A percentile compares a stretch with the other conserved stretches of the same genome.
Conservation (phyloP, 2,888 invertebrate species). For the Thereva nobilitata region DNA sequence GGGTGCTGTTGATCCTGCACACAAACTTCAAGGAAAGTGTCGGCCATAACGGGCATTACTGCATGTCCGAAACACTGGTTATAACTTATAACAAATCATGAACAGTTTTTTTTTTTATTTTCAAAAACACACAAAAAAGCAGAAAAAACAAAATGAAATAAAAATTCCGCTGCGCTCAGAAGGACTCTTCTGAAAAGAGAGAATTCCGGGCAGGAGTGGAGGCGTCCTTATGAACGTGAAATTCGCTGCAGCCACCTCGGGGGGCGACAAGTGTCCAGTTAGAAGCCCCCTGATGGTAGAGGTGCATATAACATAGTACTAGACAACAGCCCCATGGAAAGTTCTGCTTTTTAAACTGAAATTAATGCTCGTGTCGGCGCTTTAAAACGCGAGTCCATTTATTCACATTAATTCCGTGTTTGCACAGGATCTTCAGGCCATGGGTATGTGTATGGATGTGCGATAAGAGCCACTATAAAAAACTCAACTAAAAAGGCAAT, state of each 20-base stretch:
- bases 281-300: no score
- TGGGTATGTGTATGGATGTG: slow-evolving; percentile 1
- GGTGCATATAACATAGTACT: no score
- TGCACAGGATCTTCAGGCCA: slow-evolving; percentile 14
- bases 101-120: slow-evolving; percentile 13
- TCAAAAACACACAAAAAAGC: no score
- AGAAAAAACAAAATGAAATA: no score
- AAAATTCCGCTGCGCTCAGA: no score
- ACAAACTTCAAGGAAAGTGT: slow-evolving; percentile 17
- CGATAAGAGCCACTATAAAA: slow-evolving; percentile 23
- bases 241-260: no score
- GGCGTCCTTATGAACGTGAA: no score
- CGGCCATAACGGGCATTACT: not conserved
- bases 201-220: no score
- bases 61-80: slow-evolving; percentile 35
- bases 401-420: slow-evolving; percentile 37
- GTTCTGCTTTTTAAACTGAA: slow-evolving; percentile 25
- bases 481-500: slow-evolving; percentile 26
- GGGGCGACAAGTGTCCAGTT: no score
- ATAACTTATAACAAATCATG: slow-evolving; percentile 37
- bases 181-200: no score
- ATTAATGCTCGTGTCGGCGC: slow-evolving; percentile 34
- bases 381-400: slow-evolving; percentile 35
- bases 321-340: no score
- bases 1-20: not conserved